Evolutionary conservation across 2,888 invertebrate genomes (phyloP), one percentile per base, ranked within the genome.

Genomic region (Mechanitis mazaeus): DNA sequence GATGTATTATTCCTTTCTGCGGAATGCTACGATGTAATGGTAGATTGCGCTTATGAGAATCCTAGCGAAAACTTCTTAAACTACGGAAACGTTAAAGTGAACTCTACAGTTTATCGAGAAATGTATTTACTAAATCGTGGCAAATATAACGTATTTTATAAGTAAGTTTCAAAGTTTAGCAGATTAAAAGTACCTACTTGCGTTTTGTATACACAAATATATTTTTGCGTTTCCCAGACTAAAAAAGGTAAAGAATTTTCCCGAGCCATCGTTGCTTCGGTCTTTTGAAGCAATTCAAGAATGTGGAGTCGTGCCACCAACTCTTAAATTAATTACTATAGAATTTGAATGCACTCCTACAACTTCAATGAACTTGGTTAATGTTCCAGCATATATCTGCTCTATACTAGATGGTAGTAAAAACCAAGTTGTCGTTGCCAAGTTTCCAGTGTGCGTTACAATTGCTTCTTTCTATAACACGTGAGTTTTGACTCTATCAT

Each of bases 21-120:
- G 0, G 93, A 94, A 78, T 91, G 92, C 57, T 92, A 92, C 59
- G 92, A 93, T 69, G 91, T 93, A 3, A 81, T 83, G 72, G 80
- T 93, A 6, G 91, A 93, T 70, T 84, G 91, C 61, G 83, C 86
- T 12, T 78, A 84, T 61, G 90, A 91, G 55, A 85, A 87, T 69
- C 83, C 86, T 0, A 68, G 68, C 45, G 86, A 87, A 67, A 84
- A 76, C 55, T 83, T 74, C 63, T 82, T 94, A 20, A 85, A 92
- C 69, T 91, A 92, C 64, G 92, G 92, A 57, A 90, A 88, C 59
- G 87, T 92, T 1, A 92, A 91, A 84, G 92, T 93, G 3, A 91
- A 90, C 61, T 86, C 87, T 0, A 82, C 87, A 0, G 80, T 87
- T 28, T 74, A 70, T 0, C 76, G 84, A 59, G 78, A 83, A 47